These are phyloP conservation scores for Trichosurus vulpecula DNA, from an alignment of 2,797 vertebrate species.

Conservation along the genomic window DNA sequence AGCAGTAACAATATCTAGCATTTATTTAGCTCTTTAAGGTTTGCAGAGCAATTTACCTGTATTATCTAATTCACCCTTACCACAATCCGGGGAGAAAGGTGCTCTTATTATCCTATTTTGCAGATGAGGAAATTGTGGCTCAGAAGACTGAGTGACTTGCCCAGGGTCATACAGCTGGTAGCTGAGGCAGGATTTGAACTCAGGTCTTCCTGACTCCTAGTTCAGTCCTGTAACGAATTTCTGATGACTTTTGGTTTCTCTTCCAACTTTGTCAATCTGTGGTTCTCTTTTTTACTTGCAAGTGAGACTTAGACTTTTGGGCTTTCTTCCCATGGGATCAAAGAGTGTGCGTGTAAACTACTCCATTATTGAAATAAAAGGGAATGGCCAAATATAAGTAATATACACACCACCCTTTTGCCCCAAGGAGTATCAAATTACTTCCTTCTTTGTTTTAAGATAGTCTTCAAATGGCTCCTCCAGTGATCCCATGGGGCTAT, in stretches of 20 bases:
- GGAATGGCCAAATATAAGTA: neutral
- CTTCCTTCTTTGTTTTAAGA: neutral
- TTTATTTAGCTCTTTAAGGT: neutral
- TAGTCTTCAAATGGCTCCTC: slow-evolving; percentile 10
- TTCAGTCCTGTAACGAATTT: neutral
- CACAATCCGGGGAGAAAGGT: neutral
- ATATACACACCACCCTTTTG: neutral
- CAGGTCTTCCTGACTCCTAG: neutral
- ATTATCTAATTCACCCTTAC: neutral
- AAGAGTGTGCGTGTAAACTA: neutral
- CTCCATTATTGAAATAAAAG: neutral
- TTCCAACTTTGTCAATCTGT: neutral
- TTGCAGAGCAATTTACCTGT: neutral
- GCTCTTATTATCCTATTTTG: neutral
- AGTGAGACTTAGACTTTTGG: neutral
- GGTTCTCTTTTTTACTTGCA: neutral
- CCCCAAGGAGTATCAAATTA: neutral
- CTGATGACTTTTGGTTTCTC: neutral
- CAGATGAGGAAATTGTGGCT: neutral
- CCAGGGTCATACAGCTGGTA: neutral
- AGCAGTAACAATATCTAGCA: neutral
- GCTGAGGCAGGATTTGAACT: neutral
- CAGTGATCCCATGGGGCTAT: neutral
- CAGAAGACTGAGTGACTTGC: neutral
- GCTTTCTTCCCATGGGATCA: neutral